Evolutionary conservation across 2,113 vertebrate genomes (phyloP).

Genomic region (Girardinichthys multiradiatus): DNA sequence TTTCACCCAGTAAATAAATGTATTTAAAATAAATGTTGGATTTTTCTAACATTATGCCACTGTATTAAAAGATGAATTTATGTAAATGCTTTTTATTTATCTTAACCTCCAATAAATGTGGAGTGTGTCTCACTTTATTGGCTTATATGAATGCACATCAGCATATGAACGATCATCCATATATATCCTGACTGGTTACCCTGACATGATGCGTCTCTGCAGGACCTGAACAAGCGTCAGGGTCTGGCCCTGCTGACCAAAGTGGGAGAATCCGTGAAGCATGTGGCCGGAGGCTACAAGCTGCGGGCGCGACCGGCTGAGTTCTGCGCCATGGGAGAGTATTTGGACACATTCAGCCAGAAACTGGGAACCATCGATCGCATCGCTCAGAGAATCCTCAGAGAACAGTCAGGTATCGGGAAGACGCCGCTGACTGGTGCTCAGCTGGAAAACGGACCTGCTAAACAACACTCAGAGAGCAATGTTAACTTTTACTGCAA

Average conservation of each 20-base stretch:
- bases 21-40: too few species aligned
- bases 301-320: conserved; percentile 89
- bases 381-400: conserved; percentile 96
- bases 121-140: too few species aligned
- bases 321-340: conserved; percentile 91
- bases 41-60: too few species aligned
- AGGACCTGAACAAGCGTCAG: conserved; percentile 98
- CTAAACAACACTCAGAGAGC: not conserved
- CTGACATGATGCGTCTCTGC: not conserved
- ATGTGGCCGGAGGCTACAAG: conserved; percentile 94
- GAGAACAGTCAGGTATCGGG: conserved; percentile 91
- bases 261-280: conserved; percentile 94
- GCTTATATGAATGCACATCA: too few species aligned
- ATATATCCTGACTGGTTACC: not conserved
- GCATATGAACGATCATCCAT: not conserved
- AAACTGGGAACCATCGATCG: conserved; percentile 97
- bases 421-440: not conserved
- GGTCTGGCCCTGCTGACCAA: conserved; percentile 91
- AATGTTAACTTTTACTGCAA: not conserved
- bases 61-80: too few species aligned
- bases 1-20: too few species aligned
- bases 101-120: too few species aligned
- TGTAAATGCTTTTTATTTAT: too few species aligned
- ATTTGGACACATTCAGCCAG: conserved; percentile 92
- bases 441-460: not conserved